Conservation (phyloP, 2,797 vertebrate species). For the Oryzias sinensis region DNA sequence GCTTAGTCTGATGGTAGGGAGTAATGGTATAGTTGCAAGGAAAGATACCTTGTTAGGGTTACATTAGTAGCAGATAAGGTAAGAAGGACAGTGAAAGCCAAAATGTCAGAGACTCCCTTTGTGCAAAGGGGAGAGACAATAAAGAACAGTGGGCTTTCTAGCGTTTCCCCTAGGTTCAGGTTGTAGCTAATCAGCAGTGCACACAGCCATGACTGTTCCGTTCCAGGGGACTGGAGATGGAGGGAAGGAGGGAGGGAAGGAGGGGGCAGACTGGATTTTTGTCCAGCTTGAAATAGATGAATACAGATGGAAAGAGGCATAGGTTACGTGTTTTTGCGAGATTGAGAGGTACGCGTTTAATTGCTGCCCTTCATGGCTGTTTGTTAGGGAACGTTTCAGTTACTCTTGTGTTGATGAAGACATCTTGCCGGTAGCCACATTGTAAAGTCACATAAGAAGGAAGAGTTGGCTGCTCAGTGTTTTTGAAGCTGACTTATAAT, state of each 20-base stretch:
- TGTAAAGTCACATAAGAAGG: slow-evolving; percentile 57
- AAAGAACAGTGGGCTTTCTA: slow-evolving; percentile 55
- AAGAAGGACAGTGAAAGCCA: slow-evolving; percentile 38
- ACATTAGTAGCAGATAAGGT: slow-evolving; percentile 57
- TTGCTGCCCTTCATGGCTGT: slow-evolving; percentile 12
- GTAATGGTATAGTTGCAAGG: slow-evolving; percentile 15
- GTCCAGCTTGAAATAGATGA: slow-evolving; percentile 40
- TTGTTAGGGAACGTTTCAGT: slow-evolving; percentile 16
- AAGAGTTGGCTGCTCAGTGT: slow-evolving; percentile 57
- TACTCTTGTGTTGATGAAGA: slow-evolving; percentile 53
- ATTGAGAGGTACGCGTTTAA: slow-evolving; percentile 21
- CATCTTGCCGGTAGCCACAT: slow-evolving; percentile 49
- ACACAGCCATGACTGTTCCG: slow-evolving; percentile 79
- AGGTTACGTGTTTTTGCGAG: slow-evolving; percentile 17
- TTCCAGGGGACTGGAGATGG: slow-evolving; percentile 68
- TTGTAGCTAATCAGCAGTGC: slow-evolving; percentile 77
- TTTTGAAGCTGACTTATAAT: slow-evolving; percentile 60
- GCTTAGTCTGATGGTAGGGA: slow-evolving; percentile 15
- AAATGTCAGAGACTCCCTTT: slow-evolving; percentile 49
- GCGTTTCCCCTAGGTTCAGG: slow-evolving; percentile 65
- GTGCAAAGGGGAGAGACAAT: slow-evolving; percentile 53
- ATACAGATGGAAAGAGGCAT: slow-evolving; percentile 27
- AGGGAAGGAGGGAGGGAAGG: slow-evolving; percentile 10
- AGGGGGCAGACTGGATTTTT: slow-evolving; percentile 50
- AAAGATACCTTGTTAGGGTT: slow-evolving; percentile 35